These are phyloP conservation scores for Leptobrachium ailaonicum DNA, from an alignment of 2,113 vertebrate genomes.

Conservation along the genomic window DNA sequence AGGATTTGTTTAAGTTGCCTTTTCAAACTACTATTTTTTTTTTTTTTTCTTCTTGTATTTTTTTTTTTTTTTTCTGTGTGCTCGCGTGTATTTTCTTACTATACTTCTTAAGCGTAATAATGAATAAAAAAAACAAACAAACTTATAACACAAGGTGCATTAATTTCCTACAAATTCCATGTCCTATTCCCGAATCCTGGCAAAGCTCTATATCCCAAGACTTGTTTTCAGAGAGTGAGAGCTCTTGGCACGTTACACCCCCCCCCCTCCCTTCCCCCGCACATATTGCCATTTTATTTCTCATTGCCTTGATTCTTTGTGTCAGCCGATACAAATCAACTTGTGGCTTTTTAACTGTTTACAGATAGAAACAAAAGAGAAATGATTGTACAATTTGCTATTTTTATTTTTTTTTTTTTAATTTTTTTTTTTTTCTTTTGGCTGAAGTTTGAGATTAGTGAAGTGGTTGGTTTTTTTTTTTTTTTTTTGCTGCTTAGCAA, in stretches of 20 bases:
- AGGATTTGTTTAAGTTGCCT: not conserved
- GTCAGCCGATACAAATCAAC: constrained; percentile 96
- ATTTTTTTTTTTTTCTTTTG: constrained; percentile 70
- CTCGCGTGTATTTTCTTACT: not conserved
- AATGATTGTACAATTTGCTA: constrained; percentile 99
- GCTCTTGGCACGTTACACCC: constrained; percentile 70
- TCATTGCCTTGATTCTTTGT: constrained; percentile 98
- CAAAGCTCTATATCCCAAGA: not conserved
- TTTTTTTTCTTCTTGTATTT: too few relatives aligned
- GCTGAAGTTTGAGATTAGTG: constrained; percentile 91
- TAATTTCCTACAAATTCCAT: constrained; percentile 25
- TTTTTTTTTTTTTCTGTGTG: not conserved
- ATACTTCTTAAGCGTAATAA: not conserved
- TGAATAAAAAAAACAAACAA: not conserved
- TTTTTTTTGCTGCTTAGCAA: constrained; percentile 83
- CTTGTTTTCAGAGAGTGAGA: not conserved
- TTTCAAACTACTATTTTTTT: not conserved
- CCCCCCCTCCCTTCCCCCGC: constrained; percentile 47
- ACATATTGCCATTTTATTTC: constrained; percentile 90
- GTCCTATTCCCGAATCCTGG: constrained; percentile 3
- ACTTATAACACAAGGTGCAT: constrained; percentile 27
- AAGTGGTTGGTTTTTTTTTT: constrained; percentile 70
- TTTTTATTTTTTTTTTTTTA: constrained; percentile 71
- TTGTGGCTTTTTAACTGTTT: constrained; percentile 99
- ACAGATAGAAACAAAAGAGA: constrained; percentile 83